Evolutionary conservation across 2,888 invertebrate species (phyloP), one percentile per base, ranked within the genome.

Genomic region (Nomada goodeniana): DNA sequence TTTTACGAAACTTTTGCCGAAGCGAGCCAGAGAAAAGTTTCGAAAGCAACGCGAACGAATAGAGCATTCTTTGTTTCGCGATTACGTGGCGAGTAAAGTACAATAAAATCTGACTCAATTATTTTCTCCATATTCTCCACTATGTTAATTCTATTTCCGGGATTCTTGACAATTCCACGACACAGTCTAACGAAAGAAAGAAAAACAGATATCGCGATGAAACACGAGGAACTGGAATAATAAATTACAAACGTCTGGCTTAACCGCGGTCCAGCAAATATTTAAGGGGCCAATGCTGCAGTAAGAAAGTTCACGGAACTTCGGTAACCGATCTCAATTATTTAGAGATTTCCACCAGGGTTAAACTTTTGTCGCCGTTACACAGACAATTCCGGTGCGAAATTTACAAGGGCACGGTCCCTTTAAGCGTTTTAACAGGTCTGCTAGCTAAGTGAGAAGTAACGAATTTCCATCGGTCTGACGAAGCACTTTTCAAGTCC

Each of bases 401-500:
- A 69, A 76, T 36, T 76, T 47, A 63, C 72, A 74, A 72, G 64
- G 65, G 63, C 15, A 44, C 29, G 65, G 60, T 55, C 84, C 26
- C 76, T 83, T 78, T 63, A 78, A 82, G 84, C 84, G 75, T 80
- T 85, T 77, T 52, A 85, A 73, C 69, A 68, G 73, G 63, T 75
- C 15, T 69, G 59, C 76, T 60, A 80, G 81, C 72, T 81, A 83
- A 86, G 88, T 73, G 85, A 78, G 67, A 77, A 71, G 82, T 84
- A 86, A 87, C 84, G 78, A 85, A 88, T 88, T 82, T 87, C 80
- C 79, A 88, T 83, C 77, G 65, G 82, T 76, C 80, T 82, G 88
- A 80, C 88, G 83, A 86, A 83, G 88, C 88, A 85, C 85, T 88
- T 87, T 87, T 85, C 60, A 63, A 75, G 81, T 67, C 76, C 80